Base-by-base conservation (phyloP, 2,797 vertebrate species). In the Rhabdomys pumilio region DNA sequence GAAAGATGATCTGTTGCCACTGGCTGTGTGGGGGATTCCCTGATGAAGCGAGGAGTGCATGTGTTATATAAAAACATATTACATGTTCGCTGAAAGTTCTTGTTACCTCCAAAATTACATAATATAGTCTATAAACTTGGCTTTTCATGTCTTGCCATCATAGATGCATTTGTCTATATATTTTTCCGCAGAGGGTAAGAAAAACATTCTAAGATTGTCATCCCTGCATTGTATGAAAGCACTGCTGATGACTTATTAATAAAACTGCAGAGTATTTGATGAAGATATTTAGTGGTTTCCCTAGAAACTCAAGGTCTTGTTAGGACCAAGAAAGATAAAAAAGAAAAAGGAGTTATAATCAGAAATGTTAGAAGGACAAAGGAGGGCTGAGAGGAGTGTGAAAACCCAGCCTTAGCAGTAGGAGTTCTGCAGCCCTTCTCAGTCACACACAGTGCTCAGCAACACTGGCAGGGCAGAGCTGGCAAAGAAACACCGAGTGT, bases 261-360 rank as follows among this genome's bases (percentile, higher is more conserved):
- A 34, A 61, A 88, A 4, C 12, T 5, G 0, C 6, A 14, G 57
- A 83, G 9, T n/a, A 47, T 41, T 41, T 53, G 59, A 44, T 19
- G 47, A 26, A 29, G 9, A 17, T 13, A 73, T 6, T 90, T 24
- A 47, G 44, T 41, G 63, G 22, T 59, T 91, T 94, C 90, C 29
- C 29, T 80, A n/a, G 88, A 95, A 87, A 95, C 24, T 11, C 44
- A 31, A 55, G 67, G n/a, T 63, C 47, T 57, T 85, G 12, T 26
- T 17, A 83, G 31, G 57, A 79, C 29, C 44, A 55, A 50, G 15
- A 2, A 88, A n/a, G 53, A 15, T 57, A 90, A 80, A 55, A 19
- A 69, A 77, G 47, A 12, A 76, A 75, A 41, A 47, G 59, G 13
- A 41, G 24, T 34, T 12, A 11, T 1, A 44, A 47, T 73, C 47